Percentiles rank a stretch among this genome's conserved stretches.
Conservation (phyloP, 2,888 invertebrate genomes). For the Homarus gammarus region DNA sequence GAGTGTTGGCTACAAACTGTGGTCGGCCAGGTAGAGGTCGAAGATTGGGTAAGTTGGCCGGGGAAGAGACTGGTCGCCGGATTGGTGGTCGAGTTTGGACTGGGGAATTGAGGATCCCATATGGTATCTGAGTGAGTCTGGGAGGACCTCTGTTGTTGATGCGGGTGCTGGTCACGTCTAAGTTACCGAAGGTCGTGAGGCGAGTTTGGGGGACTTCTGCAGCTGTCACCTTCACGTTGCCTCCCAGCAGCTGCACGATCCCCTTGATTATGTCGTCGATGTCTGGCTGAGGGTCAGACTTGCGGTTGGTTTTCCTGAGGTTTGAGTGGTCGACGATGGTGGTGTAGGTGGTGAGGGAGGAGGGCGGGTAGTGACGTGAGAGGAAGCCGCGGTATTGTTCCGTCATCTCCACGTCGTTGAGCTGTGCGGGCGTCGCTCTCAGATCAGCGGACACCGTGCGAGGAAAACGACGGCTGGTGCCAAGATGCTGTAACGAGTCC, state of each 20-base stretch:
- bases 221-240: conserved; percentile 72
- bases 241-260: conserved; percentile 74
- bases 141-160: conserved; percentile 95
- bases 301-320: conserved; percentile 12
- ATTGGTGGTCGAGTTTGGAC: conserved; percentile 52
- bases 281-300: conserved; percentile 52
- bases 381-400: conserved; percentile 38
- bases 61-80: conserved; percentile 62
- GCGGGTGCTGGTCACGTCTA: conserved; percentile 79
- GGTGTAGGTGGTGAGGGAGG: not conserved
- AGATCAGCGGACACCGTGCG: conserved; percentile 29
- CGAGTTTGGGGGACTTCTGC: conserved; percentile 53
- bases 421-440: conserved; percentile 8
- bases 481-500: not conserved
- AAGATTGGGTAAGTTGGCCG: not conserved
- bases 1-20: conserved; percentile 74
- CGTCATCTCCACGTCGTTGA: conserved; percentile 14
- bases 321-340: conserved; percentile 9
- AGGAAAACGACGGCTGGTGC: conserved; percentile 46
- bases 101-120: conserved; percentile 56
- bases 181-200: conserved; percentile 62
- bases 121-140: conserved; percentile 86
- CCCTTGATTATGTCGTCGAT: conserved; percentile 75
- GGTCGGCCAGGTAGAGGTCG: conserved; percentile 50
- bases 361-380: too few species aligned